These are phyloP conservation scores for Eurytoma californica DNA, from an alignment of 2,888 invertebrate genomes.

Conservation along the genomic window DNA sequence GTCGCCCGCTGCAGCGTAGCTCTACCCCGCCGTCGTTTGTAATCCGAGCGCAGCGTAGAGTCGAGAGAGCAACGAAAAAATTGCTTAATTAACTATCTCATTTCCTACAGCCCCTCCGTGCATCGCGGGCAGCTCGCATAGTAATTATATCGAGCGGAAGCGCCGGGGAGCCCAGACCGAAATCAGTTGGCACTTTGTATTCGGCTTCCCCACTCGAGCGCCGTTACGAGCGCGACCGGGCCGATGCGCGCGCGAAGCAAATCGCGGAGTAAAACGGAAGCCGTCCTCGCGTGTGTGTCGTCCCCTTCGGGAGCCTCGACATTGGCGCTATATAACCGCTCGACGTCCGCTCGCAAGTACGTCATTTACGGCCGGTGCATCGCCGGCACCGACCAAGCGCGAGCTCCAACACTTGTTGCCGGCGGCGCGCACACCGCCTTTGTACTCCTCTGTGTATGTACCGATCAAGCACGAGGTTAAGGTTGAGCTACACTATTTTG, in stretches of 20 bases:
- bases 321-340: constrained; percentile 8
- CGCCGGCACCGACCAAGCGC: neutral
- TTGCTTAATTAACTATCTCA: constrained; percentile 18
- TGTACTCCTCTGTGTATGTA: neutral
- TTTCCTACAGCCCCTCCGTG: constrained; percentile 14
- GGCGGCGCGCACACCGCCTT: neutral
- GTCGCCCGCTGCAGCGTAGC: no score
- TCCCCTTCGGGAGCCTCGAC: constrained; percentile 44
- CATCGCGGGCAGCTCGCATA: neutral
- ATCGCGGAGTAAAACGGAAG: constrained; percentile 39
- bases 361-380: neutral
- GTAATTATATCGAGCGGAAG: constrained; percentile 49
- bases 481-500: constrained; percentile 4
- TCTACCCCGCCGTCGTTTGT: neutral
- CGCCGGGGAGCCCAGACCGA: constrained; percentile 17
- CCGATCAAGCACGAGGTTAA: constrained; percentile 4
- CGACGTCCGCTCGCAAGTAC: neutral
- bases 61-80: constrained; percentile 2
- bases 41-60: neutral
- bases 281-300: constrained; percentile 15
- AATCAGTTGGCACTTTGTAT: constrained; percentile 50
- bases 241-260: neutral
- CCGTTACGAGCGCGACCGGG: constrained; percentile 14
- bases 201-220: neutral
- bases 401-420: neutral